Evolutionary conservation across 2,113 vertebrate genomes (phyloP).

Genomic region (Anser cygnoides): DNA sequence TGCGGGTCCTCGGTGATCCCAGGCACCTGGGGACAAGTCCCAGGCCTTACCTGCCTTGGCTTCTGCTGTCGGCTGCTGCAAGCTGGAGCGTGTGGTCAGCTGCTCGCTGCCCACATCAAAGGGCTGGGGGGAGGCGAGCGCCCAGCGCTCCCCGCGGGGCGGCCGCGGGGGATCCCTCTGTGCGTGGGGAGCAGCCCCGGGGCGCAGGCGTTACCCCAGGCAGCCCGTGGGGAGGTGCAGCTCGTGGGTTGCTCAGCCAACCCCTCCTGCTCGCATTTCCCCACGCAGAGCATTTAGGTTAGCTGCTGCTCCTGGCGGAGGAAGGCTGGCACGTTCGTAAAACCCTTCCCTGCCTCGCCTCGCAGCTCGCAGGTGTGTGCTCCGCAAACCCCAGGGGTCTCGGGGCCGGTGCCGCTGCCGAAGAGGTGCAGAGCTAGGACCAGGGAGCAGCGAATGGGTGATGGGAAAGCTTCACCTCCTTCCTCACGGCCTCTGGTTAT

Average conservation of each 20-base stretch:
- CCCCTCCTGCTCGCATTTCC: background rate
- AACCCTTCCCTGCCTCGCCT: background rate
- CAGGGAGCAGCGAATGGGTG: background rate
- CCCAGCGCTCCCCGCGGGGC: accelerated
- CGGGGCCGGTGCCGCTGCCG: accelerated
- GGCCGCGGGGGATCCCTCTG: background rate
- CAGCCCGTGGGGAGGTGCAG: background rate
- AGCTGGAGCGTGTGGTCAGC: background rate
- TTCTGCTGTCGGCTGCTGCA: accelerated
- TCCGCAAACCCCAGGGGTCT: accelerated
- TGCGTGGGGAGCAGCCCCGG: accelerated
- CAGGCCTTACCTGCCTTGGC: background rate
- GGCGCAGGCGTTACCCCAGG: background rate
- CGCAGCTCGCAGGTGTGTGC: background rate
- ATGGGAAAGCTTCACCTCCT: background rate
- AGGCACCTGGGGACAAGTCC: background rate
- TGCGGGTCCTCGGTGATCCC: background rate
- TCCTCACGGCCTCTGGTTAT: background rate
- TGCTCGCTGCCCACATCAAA: background rate
- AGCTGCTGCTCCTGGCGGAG: background rate
- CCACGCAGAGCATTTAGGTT: background rate
- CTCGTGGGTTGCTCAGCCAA: background rate
- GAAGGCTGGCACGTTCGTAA: background rate
- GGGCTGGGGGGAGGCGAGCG: background rate
- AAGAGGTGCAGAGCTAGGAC: background rate